Evolutionary conservation across 2,888 invertebrate genomes (phyloP).

Genomic region (Drosophila cognata): DNA sequence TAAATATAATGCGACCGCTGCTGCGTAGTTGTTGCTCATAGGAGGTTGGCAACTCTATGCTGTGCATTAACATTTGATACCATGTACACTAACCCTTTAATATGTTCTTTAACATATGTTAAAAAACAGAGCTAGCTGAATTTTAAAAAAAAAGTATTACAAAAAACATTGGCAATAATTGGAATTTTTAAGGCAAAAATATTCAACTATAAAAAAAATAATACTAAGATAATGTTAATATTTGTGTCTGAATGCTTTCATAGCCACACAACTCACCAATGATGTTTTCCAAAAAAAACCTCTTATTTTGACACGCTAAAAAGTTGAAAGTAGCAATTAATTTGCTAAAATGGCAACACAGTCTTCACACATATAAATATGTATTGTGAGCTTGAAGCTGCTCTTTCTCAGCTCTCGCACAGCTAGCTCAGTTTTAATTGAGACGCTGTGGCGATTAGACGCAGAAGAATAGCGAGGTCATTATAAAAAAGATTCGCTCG

Average conservation of each 20-base stretch:
- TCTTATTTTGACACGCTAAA: background rate
- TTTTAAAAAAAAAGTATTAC: background rate
- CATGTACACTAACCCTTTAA: constrained; percentile 28
- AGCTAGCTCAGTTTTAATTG: constrained; percentile 26
- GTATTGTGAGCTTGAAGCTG: constrained; percentile 19
- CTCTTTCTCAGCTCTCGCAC: constrained; percentile 4
- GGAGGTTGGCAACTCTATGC: constrained; percentile 30
- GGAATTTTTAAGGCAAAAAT: background rate
- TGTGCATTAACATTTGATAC: constrained; percentile 24
- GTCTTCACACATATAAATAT: background rate
- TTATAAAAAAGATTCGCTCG: background rate
- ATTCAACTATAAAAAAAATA: background rate
- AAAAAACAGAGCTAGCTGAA: background rate
- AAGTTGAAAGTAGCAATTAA: background rate
- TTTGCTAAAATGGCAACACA: background rate
- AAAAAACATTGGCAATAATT: background rate
- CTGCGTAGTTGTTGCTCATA: constrained; percentile 12
- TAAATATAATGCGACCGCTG: no score
- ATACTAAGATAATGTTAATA: background rate
- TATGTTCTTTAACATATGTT: constrained; percentile 35
- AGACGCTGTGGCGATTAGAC: constrained; percentile 17
- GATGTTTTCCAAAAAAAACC: background rate
- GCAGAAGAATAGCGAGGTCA: background rate
- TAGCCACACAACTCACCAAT: background rate
- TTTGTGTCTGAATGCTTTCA: background rate